phyloP scores from a whole-genome alignment of 2,888 invertebrate species.

The Acronicta leporina region DNA sequence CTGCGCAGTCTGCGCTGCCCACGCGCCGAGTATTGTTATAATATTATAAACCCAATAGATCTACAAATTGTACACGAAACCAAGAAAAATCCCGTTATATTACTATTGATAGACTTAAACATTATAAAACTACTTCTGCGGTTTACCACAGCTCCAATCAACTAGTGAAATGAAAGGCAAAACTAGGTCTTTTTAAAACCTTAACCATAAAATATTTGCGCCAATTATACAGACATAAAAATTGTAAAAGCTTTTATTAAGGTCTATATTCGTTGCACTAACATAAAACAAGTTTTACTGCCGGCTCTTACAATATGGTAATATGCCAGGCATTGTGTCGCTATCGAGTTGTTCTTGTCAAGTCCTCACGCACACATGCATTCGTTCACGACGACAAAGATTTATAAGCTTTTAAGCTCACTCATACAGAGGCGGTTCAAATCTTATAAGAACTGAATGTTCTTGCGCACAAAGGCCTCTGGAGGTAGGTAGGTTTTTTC shows the following conservation, averaged over 20 bases:
- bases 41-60: slow-evolving; percentile 58
- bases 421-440: slow-evolving; percentile 65
- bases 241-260: slow-evolving; percentile 30
- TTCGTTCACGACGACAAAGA: slow-evolving; percentile 65
- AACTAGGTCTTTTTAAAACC: slow-evolving; percentile 7
- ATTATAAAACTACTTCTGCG: slow-evolving; percentile 17
- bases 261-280: slow-evolving; percentile 32
- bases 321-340: slow-evolving; percentile 78
- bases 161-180: slow-evolving; percentile 21
- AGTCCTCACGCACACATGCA: slow-evolving; percentile 67
- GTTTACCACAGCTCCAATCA: slow-evolving; percentile 30
- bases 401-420: slow-evolving; percentile 83
- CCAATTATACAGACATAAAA: slow-evolving; percentile 10
- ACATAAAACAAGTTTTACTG: slow-evolving; percentile 55
- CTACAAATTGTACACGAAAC: slow-evolving; percentile 52
- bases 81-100: slow-evolving; percentile 48
- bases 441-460: slow-evolving; percentile 62
- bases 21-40: slow-evolving; percentile 64
- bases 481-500: slow-evolving; percentile 70
- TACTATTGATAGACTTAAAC: slow-evolving; percentile 32
- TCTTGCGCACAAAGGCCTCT: slow-evolving; percentile 63
- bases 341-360: slow-evolving; percentile 71
- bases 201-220: slow-evolving; percentile 31
- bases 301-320: slow-evolving; percentile 66
- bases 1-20: slow-evolving; percentile 63